phyloP scores from a whole-genome alignment of 2,113 vertebrate species.

The Tichodroma muraria region DNA sequence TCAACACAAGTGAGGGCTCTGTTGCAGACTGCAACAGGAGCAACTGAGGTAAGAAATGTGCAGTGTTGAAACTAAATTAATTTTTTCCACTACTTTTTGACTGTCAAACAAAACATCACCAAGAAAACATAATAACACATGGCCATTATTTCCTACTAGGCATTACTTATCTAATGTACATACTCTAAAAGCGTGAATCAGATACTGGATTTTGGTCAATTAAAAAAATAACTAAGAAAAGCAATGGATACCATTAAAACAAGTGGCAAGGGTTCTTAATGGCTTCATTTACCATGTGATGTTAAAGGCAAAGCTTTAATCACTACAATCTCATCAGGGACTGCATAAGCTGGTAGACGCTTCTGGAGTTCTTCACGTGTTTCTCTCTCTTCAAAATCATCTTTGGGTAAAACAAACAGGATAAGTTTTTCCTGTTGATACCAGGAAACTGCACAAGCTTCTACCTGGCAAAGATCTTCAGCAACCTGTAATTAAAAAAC shows the following conservation, averaged over 20 bases:
- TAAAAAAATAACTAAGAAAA: background rate
- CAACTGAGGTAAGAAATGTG: background rate
- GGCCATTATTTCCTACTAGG: background rate
- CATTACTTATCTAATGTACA: background rate
- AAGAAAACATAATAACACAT: background rate
- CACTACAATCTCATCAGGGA: constrained; percentile 83
- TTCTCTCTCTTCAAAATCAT: constrained; percentile 36
- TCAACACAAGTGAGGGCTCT: background rate
- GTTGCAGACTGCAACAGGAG: background rate
- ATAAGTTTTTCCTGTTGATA: constrained; percentile 75
- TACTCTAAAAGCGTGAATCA: background rate
- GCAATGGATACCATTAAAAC: background rate
- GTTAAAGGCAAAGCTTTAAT: constrained; percentile 80
- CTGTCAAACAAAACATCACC: background rate
- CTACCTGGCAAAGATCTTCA: constrained; percentile 74
- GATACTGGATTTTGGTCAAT: background rate
- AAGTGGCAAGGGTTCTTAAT: background rate
- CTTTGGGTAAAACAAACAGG: constrained; percentile 78
- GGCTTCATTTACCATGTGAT: constrained; percentile 78
- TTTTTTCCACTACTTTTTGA: background rate
- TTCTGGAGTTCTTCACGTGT: constrained; percentile 71
- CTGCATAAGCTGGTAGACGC: constrained; percentile 71
- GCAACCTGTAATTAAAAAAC: constrained; percentile 71
- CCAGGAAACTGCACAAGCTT: constrained; percentile 80
- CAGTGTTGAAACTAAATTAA: background rate